Evolutionary conservation across 2,888 invertebrate species (phyloP).

Genomic region (Elmis aenea): DNA sequence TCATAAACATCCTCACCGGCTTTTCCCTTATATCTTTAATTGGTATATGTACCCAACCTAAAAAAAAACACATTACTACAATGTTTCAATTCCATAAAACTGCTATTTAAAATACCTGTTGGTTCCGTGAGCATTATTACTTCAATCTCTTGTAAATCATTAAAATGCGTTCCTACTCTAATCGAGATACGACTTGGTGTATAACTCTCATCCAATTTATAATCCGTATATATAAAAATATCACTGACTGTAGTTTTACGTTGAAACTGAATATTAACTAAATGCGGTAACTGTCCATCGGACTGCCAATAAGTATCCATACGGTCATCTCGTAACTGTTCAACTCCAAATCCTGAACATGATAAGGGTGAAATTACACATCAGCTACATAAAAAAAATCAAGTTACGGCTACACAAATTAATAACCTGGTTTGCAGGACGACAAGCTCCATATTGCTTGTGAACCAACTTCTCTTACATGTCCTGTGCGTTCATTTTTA

Average conservation of each 20-base stretch:
- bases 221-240: constrained; percentile 96
- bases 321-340: constrained; percentile 90
- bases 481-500: constrained; percentile 41
- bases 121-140: constrained; percentile 91
- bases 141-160: constrained; percentile 94
- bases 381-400: too few relatives aligned
- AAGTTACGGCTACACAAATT: too few relatives aligned
- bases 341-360: constrained; percentile 89
- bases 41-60: constrained; percentile 93
- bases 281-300: constrained; percentile 95
- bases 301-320: constrained; percentile 99
- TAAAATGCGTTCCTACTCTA: constrained; percentile 91
- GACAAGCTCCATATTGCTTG: constrained; percentile 92
- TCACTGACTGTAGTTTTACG: constrained; percentile 92
- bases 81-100: constrained; percentile 5
- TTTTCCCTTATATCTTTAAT: constrained; percentile 82
- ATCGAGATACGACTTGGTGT: constrained; percentile 94
- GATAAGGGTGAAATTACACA: too few relatives aligned
- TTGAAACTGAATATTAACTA: constrained; percentile 95
- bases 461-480: constrained; percentile 43
- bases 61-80: constrained; percentile 19
- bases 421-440: constrained; percentile 94
- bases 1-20: constrained; percentile 91
- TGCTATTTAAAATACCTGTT: constrained; percentile 66
- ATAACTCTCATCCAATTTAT: constrained; percentile 97